phyloP scores from a whole-genome alignment of 2,113 vertebrate genomes.

The Arenaria interpres region DNA sequence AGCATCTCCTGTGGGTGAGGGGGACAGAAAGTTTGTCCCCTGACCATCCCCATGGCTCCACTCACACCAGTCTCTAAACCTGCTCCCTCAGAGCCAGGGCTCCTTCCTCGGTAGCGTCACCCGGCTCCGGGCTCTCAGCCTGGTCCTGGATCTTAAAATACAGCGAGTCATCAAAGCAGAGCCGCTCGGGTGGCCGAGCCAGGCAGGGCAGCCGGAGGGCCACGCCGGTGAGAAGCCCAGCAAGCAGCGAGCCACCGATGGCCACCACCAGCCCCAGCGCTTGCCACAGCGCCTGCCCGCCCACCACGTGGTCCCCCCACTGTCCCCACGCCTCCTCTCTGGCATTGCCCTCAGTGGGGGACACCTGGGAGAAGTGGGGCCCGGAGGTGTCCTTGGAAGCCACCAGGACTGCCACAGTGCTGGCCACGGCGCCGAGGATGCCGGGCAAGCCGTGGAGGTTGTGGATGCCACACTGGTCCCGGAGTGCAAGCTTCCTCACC shows the following conservation, averaged over 20 bases:
- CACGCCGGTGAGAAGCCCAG: constrained; percentile 74
- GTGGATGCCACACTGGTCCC: constrained; percentile 86
- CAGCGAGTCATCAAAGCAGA: constrained; percentile 80
- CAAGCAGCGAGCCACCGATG: constrained; percentile 52
- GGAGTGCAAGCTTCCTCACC: constrained; percentile 61
- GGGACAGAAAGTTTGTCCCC: background rate
- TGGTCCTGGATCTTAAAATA: constrained; percentile 76
- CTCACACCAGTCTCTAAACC: rapidly evolving
- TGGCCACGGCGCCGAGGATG: constrained; percentile 77
- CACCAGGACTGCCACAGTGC: constrained; percentile 70
- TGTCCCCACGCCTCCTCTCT: background rate
- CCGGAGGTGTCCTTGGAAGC: constrained; percentile 64
- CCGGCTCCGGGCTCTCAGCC: rapidly evolving
- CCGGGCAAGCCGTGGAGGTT: constrained; percentile 84
- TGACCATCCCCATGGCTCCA: rapidly evolving
- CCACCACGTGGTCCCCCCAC: background rate
- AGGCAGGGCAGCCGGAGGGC: constrained; percentile 76
- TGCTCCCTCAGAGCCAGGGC: background rate
- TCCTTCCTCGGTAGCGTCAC: background rate
- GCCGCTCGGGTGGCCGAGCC: constrained; percentile 59
- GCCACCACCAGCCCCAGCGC: constrained; percentile 72
- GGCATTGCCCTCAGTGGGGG: constrained; percentile 49
- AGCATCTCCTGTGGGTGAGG: background rate
- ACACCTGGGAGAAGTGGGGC: constrained; percentile 69
- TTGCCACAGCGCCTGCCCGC: constrained; percentile 79